Conservation (phyloP, 2,888 invertebrate genomes). For the Polyommatus icarus region DNA sequence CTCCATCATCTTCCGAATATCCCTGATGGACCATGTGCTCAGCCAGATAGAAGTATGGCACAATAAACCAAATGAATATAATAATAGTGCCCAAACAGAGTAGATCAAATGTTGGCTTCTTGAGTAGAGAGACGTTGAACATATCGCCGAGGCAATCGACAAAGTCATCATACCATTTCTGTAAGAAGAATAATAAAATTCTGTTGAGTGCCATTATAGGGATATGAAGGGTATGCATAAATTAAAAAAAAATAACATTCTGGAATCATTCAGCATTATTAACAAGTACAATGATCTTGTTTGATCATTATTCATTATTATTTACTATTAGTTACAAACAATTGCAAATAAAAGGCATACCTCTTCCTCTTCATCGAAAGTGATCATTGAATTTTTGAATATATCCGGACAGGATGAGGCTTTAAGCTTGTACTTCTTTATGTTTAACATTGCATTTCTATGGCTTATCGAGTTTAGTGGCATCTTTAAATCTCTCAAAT, state of each 20-base stretch:
- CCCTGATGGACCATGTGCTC: slow-evolving; percentile 87
- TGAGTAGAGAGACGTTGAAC: slow-evolving; percentile 89
- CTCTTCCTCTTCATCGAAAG: slow-evolving; percentile 88
- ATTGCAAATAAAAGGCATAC: slow-evolving; percentile 63
- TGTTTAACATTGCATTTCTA: slow-evolving; percentile 91
- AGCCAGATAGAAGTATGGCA: slow-evolving; percentile 96
- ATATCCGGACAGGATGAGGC: slow-evolving; percentile 96
- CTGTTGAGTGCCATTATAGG: too few species aligned
- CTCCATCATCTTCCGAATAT: slow-evolving; percentile 86
- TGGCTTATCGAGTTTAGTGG: slow-evolving; percentile 92
- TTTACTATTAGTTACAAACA: too few species aligned
- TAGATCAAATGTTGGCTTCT: slow-evolving; percentile 87
- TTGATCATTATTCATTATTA: too few species aligned
- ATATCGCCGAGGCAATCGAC: slow-evolving; percentile 62
- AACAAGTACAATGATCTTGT: too few species aligned
- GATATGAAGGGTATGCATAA: too few species aligned
- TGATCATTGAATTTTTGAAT: slow-evolving; percentile 93
- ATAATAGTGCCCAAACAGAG: slow-evolving; percentile 92
- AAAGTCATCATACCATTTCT: slow-evolving; percentile 73
- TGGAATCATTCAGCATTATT: too few species aligned
- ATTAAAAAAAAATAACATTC: too few species aligned
- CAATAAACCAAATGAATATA: slow-evolving; percentile 96
- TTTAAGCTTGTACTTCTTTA: slow-evolving; percentile 88
- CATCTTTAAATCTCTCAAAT: slow-evolving; percentile 85
- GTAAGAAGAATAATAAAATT: slow-evolving; percentile 38